Conservation (phyloP, 2,113 vertebrate genomes). For the Oreocharis arfaki region DNA sequence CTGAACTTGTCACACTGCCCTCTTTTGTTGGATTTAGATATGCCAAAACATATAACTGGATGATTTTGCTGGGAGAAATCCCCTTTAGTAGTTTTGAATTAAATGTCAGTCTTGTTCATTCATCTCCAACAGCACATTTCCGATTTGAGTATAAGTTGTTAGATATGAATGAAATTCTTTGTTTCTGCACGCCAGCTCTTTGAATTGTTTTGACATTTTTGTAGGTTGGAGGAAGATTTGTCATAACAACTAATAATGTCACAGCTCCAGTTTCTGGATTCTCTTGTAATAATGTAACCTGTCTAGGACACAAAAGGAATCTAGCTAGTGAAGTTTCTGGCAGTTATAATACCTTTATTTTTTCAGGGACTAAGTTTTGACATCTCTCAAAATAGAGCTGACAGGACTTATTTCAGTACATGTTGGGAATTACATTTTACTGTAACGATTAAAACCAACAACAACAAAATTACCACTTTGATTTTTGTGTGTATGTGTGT, state of each 20-base stretch:
- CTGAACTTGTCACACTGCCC: background rate
- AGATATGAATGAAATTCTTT: background rate
- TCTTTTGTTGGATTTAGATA: background rate
- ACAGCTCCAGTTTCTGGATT: background rate
- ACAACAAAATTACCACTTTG: background rate
- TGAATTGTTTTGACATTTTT: conserved; percentile 14
- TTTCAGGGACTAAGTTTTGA: background rate
- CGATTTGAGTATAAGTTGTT: background rate
- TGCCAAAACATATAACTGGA: background rate
- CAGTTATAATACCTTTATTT: background rate
- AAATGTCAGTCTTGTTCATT: background rate
- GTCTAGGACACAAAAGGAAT: background rate
- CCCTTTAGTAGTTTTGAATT: background rate
- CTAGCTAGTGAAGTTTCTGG: background rate
- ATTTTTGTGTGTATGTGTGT: background rate
- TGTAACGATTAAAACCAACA: background rate
- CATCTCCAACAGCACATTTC: background rate
- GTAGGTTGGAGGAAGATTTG: background rate
- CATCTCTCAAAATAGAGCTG: background rate
- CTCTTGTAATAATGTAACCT: background rate
- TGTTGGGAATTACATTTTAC: background rate
- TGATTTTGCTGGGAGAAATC: background rate
- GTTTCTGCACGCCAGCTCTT: background rate
- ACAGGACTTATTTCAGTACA: background rate
- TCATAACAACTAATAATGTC: background rate